phyloP scores from a whole-genome alignment of 2,113 vertebrate species.

The Tauraco erythrolophus region DNA sequence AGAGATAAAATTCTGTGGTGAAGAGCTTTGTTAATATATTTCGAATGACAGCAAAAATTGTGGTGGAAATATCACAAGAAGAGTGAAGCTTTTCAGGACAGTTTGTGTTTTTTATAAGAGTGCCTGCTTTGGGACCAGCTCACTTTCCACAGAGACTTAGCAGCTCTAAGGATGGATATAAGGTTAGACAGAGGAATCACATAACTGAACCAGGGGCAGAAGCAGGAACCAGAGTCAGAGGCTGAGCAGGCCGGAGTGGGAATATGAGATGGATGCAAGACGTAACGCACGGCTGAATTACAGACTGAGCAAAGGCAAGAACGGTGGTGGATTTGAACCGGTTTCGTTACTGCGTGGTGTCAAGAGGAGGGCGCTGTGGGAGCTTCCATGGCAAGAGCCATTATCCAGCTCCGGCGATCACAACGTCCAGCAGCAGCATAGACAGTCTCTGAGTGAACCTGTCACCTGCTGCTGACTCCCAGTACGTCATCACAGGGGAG shows the following conservation, averaged over 20 bases:
- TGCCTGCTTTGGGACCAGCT: neutral
- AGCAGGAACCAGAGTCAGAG: neutral
- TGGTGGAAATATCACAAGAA: neutral
- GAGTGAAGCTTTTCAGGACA: neutral
- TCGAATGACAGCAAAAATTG: neutral
- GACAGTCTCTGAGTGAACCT: neutral
- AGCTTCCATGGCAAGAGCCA: neutral
- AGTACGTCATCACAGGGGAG: fast-evolving
- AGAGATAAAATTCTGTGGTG: neutral
- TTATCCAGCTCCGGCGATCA: neutral
- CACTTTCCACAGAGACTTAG: neutral
- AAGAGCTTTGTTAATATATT: neutral
- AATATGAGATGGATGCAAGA: neutral
- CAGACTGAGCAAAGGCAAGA: neutral
- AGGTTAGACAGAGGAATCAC: neutral
- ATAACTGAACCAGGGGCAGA: neutral
- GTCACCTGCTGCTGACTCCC: neutral
- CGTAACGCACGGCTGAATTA: neutral
- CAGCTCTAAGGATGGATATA: neutral
- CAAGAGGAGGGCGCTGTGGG: neutral
- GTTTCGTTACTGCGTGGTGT: neutral
- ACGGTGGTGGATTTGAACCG: neutral
- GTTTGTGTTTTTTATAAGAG: neutral
- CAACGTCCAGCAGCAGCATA: neutral
- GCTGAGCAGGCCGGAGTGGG: neutral